A percentile compares a stretch with the other conserved stretches of the same genome.
Evolutionary conservation across 2,797 vertebrate genomes (phyloP).

Genomic region (Cirrhinus molitorella): DNA sequence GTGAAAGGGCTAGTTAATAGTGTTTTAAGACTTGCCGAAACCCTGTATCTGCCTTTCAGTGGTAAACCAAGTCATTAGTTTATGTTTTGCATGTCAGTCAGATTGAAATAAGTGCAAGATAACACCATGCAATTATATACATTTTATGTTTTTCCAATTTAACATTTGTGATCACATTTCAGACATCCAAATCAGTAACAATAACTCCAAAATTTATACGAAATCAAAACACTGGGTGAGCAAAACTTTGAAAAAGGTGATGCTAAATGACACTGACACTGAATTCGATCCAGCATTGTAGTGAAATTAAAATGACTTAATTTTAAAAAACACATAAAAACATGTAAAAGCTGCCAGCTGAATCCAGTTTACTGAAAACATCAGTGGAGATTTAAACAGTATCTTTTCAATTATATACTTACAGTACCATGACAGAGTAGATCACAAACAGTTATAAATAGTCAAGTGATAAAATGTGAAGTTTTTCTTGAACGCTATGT

Average conservation of each 20-base stretch:
- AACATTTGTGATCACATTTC: conserved; percentile 58
- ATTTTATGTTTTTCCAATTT: conserved; percentile 37
- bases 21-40: neutral
- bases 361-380: neutral
- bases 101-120: neutral
- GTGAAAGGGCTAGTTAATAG: neutral
- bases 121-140: neutral
- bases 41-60: neutral
- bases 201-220: conserved; percentile 71
- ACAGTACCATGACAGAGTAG: neutral
- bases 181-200: conserved; percentile 71
- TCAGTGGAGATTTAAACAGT: neutral
- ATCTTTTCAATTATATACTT: neutral
- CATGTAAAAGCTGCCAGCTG: neutral
- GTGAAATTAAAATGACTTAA: neutral
- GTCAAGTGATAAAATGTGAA: neutral
- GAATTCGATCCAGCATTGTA: neutral
- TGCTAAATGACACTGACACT: neutral
- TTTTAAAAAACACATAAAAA: neutral
- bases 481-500: neutral
- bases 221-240: neutral
- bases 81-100: neutral
- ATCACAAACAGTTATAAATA: conserved; percentile 27
- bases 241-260: neutral
- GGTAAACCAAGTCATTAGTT: neutral